Conservation (phyloP, 2,797 vertebrate species). For the Tamandua tetradactyla region DNA sequence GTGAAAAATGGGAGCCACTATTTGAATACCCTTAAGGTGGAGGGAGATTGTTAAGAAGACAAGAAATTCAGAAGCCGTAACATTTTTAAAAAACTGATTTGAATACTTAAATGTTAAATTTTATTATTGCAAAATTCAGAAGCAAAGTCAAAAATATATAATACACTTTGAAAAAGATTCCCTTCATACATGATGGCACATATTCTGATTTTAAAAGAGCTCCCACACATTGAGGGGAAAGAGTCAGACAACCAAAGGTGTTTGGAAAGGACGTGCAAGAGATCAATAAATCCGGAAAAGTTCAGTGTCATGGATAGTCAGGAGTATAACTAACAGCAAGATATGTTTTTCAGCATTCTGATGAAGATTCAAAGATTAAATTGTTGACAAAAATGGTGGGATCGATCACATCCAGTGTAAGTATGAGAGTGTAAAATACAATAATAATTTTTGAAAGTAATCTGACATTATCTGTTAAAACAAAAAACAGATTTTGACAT, state of each 20-base stretch:
- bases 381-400: no score
- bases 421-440: not conserved
- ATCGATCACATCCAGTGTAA: not conserved
- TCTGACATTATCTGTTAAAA: not conserved
- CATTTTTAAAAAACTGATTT: not conserved
- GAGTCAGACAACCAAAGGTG: not conserved
- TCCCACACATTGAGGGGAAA: not conserved
- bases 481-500: slow-evolving; percentile 17
- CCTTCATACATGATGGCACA: not conserved
- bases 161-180: not conserved
- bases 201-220: not conserved
- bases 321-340: not conserved
- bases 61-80: not conserved
- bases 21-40: not conserved
- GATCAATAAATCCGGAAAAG: not conserved
- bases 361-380: not conserved
- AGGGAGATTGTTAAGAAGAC: not conserved
- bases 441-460: not conserved
- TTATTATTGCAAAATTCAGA: not conserved
- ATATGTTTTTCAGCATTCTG: not conserved
- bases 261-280: not conserved
- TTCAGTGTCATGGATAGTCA: not conserved
- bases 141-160: not conserved
- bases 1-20: not conserved
- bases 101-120: not conserved